Evolutionary conservation across 2,797 vertebrate species (phyloP).

Genomic region (Coreius guichenoti): DNA sequence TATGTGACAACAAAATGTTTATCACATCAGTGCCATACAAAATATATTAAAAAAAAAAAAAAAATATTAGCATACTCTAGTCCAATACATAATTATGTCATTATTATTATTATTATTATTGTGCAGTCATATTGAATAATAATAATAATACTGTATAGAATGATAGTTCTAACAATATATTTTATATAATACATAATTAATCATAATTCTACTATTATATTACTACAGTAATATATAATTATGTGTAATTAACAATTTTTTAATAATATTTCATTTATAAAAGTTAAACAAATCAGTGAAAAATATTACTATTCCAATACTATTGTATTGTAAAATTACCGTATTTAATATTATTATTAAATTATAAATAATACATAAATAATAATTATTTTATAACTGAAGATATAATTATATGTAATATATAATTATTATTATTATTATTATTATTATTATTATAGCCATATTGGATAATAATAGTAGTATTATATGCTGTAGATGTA

Average conservation of each 20-base stretch:
- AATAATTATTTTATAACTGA: neutral
- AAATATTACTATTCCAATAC: neutral
- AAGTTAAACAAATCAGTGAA: neutral
- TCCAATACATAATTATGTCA: neutral
- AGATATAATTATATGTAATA: neutral
- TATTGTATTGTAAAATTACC: neutral
- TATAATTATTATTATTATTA: neutral
- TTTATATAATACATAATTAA: neutral
- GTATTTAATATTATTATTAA: neutral
- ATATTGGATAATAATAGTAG: neutral
- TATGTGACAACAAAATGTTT: neutral
- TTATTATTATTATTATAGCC: neutral
- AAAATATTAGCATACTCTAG: neutral
- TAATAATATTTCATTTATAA: too few species aligned
- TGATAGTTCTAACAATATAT: neutral
- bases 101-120: neutral
- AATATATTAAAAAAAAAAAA: too few species aligned
- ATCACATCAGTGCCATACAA: neutral
- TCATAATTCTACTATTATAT: neutral
- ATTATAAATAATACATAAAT: neutral
- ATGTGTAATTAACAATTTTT: too few species aligned
- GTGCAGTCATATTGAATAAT: neutral
- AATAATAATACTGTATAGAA: neutral
- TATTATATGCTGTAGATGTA: neutral
- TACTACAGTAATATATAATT: neutral